Base-by-base conservation (phyloP, 2,888 invertebrate species). In the Acrobasis consociella region DNA sequence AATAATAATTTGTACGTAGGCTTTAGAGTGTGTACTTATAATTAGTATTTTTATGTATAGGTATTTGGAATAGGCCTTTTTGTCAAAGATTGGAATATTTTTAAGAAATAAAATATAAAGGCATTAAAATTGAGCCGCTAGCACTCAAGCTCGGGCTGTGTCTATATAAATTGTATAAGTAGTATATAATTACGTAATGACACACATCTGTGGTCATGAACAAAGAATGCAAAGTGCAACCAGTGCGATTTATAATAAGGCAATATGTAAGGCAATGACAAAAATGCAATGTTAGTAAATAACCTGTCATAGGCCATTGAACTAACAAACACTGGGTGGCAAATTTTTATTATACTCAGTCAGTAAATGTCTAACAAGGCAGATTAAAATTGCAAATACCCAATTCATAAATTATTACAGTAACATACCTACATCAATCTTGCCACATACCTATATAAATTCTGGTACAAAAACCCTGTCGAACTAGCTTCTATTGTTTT, bases 221-320 rank as follows among this genome's bases (percentile, higher is more conserved):
- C 46, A 46, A 46, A 46, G 11, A 46, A 46, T 46, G 46, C 46
- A 46, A 46, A 13, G n/a, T 46, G 46, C 46, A 46, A n/a, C 46
- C 13, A 11, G 3, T 46, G 46, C 46, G 46, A 13, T 52, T 52
- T 31, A 31, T 52, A 52, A 51, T 22, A 22, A 51, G 17, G 51
- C 9, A 52, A 31, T 52, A 52, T n/a, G 8, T n/a, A 52, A 22
- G 10, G 22, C 17, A 11, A 22, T 10, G 5, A n/a, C 56, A 56
- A 56, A 17, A 16, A 22, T 56, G 17, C 42, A 16, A 16, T 13
- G 2, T 3, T 42, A 15, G 39, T 55, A 55, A 5, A 13, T 38
- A 42, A 11, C 56, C 42, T 42, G 55, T 10, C 56, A 55, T 31
- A 56, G 56, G 46, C 42, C 56, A 56, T 42, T 42, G 56, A 56